Base-by-base conservation (phyloP, 2,113 vertebrate genomes). In the Cyrtonyx montezumae region DNA sequence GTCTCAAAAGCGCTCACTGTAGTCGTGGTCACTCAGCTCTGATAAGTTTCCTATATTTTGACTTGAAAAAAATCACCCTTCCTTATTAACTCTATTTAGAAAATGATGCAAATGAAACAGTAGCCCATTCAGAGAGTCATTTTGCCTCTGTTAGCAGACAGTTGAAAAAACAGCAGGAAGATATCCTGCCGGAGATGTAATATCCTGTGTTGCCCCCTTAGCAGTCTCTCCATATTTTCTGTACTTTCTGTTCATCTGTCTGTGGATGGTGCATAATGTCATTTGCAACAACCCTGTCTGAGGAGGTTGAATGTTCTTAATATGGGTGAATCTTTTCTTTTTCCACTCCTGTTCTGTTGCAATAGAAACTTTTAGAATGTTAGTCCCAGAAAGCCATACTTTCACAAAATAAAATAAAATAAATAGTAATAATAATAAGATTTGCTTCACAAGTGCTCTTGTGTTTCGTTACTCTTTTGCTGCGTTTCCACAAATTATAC, bases 251-350 rank as follows among this genome's bases (percentile, higher is more conserved):
- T 68, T 81, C 42, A 43, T 65, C 16, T 84, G 34, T 14, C 18
- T 76, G 62, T 14, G 26, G 65, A 8, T 46, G 20, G 69, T 16
- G 30, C 3, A 40, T 20, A 77, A 10, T 8, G 21, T 32, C 10
- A 68, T 43, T 71, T 53, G 34, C 55, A 65, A 80, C 19, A 84
- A 23, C 22, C 40, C 51, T 78, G 11, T 61, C 74, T 18, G 48
- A 73, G 7, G 11, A 63, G 4, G 22, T 4, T 43, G 56, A 58
- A 77, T 3, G 2, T 17, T 69, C 71, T 55, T 13, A 7, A n/a
- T 61, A 55, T 9, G 6, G n/a, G 30, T 1, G 0, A 69, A 45
- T 2, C 0, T 0, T 7, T 67, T 79, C 32, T 73, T 34, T 13
- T 80, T 13, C 12, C 42, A 26, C 6, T 68, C 37, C 16, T 42